Evolutionary conservation across 2,888 invertebrate genomes (phyloP).

Genomic region (Amblyjoppa fuscipennis): DNA sequence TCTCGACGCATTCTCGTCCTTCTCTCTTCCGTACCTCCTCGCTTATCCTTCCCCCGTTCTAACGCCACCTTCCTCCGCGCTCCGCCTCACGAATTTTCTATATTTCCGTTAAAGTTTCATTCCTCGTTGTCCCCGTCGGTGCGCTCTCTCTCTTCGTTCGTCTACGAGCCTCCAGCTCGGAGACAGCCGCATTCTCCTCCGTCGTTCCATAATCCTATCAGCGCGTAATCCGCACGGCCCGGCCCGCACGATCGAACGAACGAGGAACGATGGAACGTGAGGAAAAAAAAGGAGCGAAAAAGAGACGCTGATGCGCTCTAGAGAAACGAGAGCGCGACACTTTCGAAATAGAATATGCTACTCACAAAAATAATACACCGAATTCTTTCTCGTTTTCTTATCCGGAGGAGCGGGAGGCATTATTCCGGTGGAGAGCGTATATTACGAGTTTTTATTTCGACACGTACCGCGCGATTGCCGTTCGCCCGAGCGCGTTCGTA

Average conservation of each 20-base stretch:
- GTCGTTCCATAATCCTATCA: constrained; percentile 39
- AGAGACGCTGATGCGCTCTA: constrained; percentile 31
- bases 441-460: background rate
- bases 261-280: constrained; percentile 40
- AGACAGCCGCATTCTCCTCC: constrained; percentile 40
- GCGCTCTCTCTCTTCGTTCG: background rate
- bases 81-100: constrained; percentile 16
- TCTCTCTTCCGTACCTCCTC: constrained; percentile 24
- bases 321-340: constrained; percentile 49
- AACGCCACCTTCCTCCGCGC: constrained; percentile 26
- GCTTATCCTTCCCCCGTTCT: constrained; percentile 44
- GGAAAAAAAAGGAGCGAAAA: constrained; percentile 33
- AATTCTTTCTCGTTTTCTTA: constrained; percentile 37
- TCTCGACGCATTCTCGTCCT: constrained; percentile 30
- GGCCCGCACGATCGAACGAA: constrained; percentile 25
- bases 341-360: constrained; percentile 60
- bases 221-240: constrained; percentile 38
- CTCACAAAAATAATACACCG: constrained; percentile 29
- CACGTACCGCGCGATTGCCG: background rate
- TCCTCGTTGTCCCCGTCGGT: background rate
- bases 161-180: constrained; percentile 8
- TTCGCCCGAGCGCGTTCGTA: background rate
- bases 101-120: constrained; percentile 7
- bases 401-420: constrained; percentile 3
- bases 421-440: constrained; percentile 25